Base-by-base conservation (phyloP, 2,888 invertebrate species). In the Hirtodrosophila trivittata region DNA sequence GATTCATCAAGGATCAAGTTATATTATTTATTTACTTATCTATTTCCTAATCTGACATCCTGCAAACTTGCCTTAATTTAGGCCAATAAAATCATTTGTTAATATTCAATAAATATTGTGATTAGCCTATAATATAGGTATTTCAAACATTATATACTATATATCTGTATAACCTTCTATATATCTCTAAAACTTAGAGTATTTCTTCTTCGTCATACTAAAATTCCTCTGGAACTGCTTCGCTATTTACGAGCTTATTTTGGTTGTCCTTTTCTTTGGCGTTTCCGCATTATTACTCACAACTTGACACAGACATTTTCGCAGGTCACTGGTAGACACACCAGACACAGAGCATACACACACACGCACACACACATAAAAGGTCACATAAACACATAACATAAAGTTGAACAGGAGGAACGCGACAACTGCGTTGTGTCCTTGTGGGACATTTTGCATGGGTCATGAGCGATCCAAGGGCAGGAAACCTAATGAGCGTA, bases 231-330 rank as follows among this genome's bases (percentile, higher is more conserved):
- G 18, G 4, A 13, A 3, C 8, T 37, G 39, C 14, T 58, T 47
- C 45, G 28, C 64, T 56, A 66, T 67, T 82, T 82, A 77, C 75
- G 77, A 82, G 75, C 70, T 50, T 43, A 43, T 59, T 47, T 57
- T 39, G 47, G 35, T 30, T 56, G 75, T 65, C 30, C 54, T 47
- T 59, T 62, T 69, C 33, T 59, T 64, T 56, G 71, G 68, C 63
- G 47, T 77, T 81, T 74, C 75, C 71, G 77, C 71, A 75, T 81
- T 84, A 84, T 80, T 84, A 77, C 85, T 84, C 82, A 84, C 85
- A 81, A 77, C 75, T 80, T 80, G 77, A 84, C 82, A 81, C 66
- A 66, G 71, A 56, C 85, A 71, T 74, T 83, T 76, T 70, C 77
- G 73, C 77, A 63, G 77, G 80, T 66, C 72, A 66, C 54, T 41